Evolutionary conservation across 2,797 vertebrate species (phyloP).

Genomic region (Vespertilio murinus): DNA sequence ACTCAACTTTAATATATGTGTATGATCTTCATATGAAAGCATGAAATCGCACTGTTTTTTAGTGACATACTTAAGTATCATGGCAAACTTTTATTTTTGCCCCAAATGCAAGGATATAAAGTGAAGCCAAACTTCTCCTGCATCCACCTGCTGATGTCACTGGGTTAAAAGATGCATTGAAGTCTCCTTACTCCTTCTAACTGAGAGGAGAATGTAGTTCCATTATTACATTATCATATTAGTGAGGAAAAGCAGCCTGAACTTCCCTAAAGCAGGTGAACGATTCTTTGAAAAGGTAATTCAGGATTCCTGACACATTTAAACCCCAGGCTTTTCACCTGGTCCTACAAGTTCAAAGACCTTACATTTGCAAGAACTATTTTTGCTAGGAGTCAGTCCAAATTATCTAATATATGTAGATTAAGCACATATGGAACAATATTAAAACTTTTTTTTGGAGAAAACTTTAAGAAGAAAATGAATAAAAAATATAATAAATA

Average conservation of each 20-base stretch:
- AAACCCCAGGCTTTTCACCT: not conserved
- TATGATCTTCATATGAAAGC: not conserved
- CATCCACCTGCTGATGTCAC: not conserved
- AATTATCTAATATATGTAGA: not conserved
- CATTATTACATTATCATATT: not conserved
- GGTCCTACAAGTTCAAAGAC: not conserved
- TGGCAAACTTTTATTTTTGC: not conserved
- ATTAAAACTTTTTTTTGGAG: not conserved
- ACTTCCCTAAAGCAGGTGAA: not conserved
- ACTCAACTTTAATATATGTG: not conserved
- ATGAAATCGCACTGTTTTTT: not conserved
- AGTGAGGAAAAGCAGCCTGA: not conserved
- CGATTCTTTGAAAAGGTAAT: conserved; percentile 32
- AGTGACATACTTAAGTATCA: not conserved
- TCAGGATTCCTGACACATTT: conserved; percentile 2
- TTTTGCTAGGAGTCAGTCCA: not conserved
- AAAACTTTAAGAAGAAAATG: not conserved
- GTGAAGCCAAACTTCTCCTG: not conserved
- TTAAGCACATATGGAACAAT: not conserved
- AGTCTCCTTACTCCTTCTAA: not conserved
- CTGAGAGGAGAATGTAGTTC: not conserved
- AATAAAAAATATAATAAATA: not conserved
- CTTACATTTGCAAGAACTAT: not conserved
- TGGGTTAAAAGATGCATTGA: not conserved
- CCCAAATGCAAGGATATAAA: not conserved